Conservation (phyloP, 2,888 invertebrate genomes). For the Urechis unicinctus region DNA sequence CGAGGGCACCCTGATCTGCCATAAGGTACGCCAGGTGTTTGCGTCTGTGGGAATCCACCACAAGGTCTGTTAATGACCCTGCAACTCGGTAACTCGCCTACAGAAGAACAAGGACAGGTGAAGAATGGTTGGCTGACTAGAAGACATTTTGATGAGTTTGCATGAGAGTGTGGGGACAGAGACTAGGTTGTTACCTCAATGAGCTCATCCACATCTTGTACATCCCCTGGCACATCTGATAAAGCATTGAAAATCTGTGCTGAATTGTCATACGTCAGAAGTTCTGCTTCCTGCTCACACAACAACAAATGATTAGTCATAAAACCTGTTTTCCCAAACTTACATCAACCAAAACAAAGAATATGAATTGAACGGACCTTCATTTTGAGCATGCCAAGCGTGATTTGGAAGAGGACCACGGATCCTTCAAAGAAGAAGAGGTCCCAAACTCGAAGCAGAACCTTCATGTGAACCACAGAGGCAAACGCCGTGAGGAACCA, state of each 20-base stretch:
- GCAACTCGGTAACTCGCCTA: conserved; percentile 69
- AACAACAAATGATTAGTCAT: background rate
- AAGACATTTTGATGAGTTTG: too few species aligned
- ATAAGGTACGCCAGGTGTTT: conserved; percentile 90
- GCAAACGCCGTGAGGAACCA: conserved; percentile 98
- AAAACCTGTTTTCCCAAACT: too few species aligned
- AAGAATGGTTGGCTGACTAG: background rate
- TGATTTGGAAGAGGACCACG: conserved; percentile 85
- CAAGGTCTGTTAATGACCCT: conserved; percentile 74
- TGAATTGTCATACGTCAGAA: conserved; percentile 83
- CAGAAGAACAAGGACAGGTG: background rate
- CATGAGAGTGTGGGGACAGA: too few species aligned
- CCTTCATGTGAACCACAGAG: conserved; percentile 92
- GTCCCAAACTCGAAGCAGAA: conserved; percentile 91
- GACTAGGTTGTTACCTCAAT: conserved; percentile 59
- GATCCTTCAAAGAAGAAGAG: conserved; percentile 94
- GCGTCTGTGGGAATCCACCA: conserved; percentile 80
- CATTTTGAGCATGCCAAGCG: conserved; percentile 88
- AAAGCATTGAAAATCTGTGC: conserved; percentile 96
- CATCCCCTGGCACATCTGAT: conserved; percentile 84
- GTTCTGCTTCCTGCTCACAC: conserved; percentile 61
- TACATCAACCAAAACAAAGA: too few species aligned
- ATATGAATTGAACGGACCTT: conserved; percentile 36
- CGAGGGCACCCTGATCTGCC: conserved; percentile 91
- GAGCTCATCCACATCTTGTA: conserved; percentile 82